phyloP scores from a whole-genome alignment of 2,797 vertebrate species.

The Clarias pachynema region DNA sequence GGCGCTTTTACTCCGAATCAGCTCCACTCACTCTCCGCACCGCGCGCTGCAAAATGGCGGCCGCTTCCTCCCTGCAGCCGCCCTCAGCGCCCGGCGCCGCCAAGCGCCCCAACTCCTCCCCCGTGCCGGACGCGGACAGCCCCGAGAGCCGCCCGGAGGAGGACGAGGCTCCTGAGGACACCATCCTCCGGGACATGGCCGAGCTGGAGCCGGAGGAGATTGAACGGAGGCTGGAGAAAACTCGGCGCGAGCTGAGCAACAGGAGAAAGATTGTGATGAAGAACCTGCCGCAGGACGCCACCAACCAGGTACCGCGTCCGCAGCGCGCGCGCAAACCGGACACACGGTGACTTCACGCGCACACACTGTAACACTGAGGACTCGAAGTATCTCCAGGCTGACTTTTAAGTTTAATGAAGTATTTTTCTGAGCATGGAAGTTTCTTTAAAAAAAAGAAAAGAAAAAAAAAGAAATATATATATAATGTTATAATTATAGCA shows the following conservation, averaged over 20 bases:
- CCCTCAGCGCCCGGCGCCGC: conserved; percentile 70
- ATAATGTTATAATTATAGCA: neutral
- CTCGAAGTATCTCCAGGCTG: neutral
- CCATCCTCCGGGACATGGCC: conserved; percentile 72
- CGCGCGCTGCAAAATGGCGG: conserved; percentile 81
- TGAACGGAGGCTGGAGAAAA: conserved; percentile 82
- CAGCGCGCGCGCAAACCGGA: neutral
- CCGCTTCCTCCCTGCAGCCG: conserved; percentile 82
- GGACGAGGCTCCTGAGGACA: conserved; percentile 68
- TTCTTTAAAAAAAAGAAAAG: too few species aligned
- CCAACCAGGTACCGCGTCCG: conserved; percentile 83
- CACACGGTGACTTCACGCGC: too few species aligned
- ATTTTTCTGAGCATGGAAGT: neutral
- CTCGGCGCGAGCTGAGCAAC: conserved; percentile 89
- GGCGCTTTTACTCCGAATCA: conserved; percentile 57
- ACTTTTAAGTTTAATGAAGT: neutral
- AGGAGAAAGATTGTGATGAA: conserved; percentile 93
- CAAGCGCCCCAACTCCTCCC: conserved; percentile 69
- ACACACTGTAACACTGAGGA: too few species aligned
- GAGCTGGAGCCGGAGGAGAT: conserved; percentile 82
- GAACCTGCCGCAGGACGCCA: conserved; percentile 91
- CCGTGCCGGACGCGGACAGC: conserved; percentile 70
- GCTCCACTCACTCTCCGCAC: conserved; percentile 66
- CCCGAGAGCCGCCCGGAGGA: conserved; percentile 74
- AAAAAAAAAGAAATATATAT: too few species aligned